Evolutionary conservation across 2,888 invertebrate species (phyloP).

Genomic region (Watsonalla binaria): DNA sequence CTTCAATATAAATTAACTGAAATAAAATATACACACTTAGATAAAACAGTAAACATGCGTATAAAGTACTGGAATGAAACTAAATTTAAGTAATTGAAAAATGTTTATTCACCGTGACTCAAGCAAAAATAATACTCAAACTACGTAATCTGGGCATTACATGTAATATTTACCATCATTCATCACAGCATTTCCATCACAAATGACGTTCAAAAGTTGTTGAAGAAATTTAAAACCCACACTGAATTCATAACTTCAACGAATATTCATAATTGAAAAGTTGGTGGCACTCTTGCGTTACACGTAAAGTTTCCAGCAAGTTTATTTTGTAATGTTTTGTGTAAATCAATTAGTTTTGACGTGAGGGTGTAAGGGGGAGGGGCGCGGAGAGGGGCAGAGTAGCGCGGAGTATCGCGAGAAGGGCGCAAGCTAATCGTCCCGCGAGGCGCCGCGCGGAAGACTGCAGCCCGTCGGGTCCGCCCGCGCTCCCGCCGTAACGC

Average conservation of each 20-base stretch:
- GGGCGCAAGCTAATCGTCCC: conserved; percentile 38
- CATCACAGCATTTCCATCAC: conserved; percentile 34
- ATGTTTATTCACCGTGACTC: conserved; percentile 24
- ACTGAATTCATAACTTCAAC: conserved; percentile 19
- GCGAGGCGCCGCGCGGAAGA: conserved; percentile 46
- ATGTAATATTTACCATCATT: conserved; percentile 60
- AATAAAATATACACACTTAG: too few species aligned
- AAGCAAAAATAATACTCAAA: conserved; percentile 14
- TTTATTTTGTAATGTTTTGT: conserved; percentile 40
- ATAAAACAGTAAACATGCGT: too few species aligned
- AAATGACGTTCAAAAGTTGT: conserved; percentile 19
- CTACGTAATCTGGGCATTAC: conserved; percentile 12
- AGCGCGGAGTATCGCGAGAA: conserved; percentile 27
- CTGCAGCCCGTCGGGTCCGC: conserved; percentile 31
- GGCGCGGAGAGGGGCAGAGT: conserved; percentile 23
- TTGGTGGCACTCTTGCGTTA: conserved; percentile 26
- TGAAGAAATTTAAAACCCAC: conserved; percentile 16
- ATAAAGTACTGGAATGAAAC: too few species aligned
- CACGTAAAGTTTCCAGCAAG: conserved; percentile 38
- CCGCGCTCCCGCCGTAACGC: conserved; percentile 23
- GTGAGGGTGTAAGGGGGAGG: conserved; percentile 34
- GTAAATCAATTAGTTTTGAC: conserved; percentile 69
- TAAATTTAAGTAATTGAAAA: conserved; percentile 21
- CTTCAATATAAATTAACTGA: too few species aligned
- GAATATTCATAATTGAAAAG: conserved; percentile 17